These are phyloP conservation scores for Camelus dromedarius DNA, from an alignment of 2,113 vertebrate species.

Conservation along the genomic window DNA sequence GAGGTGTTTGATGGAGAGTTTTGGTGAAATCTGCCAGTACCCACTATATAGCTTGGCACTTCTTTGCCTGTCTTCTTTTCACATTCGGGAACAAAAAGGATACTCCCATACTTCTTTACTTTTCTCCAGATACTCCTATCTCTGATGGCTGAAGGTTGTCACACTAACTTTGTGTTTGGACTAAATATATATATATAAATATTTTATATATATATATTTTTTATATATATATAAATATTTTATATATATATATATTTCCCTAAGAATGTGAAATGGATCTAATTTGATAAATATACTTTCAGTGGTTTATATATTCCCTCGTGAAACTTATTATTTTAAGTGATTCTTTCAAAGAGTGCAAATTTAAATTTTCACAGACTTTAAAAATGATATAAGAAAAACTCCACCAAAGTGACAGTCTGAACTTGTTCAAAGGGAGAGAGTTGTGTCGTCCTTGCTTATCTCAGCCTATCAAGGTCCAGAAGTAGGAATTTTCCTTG, in stretches of 20 bases:
- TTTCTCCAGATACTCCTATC: background rate
- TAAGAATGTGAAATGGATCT: slow-evolving; percentile 18
- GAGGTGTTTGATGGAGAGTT: slow-evolving; percentile 45
- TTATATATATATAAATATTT: too few relatives aligned
- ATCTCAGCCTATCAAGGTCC: background rate
- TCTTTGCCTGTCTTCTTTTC: background rate
- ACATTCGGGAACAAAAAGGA: background rate
- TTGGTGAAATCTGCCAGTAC: background rate
- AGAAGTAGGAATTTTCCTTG: background rate
- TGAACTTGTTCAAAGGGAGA: slow-evolving; percentile 37
- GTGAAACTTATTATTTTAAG: slow-evolving; percentile 43
- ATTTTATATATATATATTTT: background rate
- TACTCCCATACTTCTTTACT: background rate
- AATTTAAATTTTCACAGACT: slow-evolving; percentile 35
- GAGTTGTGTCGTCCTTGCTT: background rate
- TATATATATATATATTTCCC: background rate
- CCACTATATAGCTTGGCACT: background rate
- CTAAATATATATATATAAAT: background rate
- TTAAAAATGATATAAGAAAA: slow-evolving; percentile 29
- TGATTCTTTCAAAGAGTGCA: background rate
- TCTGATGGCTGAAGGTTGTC: background rate
- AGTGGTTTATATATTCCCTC: background rate
- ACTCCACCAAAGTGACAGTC: background rate
- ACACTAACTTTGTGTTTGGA: background rate
- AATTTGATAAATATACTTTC: background rate